Evolutionary conservation across 2,888 invertebrate genomes (phyloP).

Genomic region (Idaea straminata): DNA sequence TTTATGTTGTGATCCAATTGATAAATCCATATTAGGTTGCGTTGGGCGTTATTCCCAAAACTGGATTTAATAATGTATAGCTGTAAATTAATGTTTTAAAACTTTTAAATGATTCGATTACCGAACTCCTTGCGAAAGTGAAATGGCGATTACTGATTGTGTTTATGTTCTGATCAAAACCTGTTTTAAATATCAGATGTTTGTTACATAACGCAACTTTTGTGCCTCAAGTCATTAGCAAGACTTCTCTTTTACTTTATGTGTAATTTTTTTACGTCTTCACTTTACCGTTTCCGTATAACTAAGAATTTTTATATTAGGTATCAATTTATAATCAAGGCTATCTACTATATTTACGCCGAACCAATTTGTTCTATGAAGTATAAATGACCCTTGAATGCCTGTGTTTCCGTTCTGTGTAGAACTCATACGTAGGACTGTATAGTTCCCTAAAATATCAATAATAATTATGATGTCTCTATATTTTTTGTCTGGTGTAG

Average conservation of each 20-base stretch:
- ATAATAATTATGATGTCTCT: neutral
- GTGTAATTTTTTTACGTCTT: neutral
- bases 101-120: conserved; percentile 7
- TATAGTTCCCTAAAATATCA: neutral
- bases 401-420: neutral
- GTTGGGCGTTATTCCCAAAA: neutral
- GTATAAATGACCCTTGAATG: neutral
- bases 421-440: neutral
- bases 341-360: neutral
- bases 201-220: conserved; percentile 27
- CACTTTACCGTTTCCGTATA: neutral
- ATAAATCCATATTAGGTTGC: neutral
- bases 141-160: conserved; percentile 17
- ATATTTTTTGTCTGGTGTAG: conserved; percentile 2
- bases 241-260: neutral
- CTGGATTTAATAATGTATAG: neutral
- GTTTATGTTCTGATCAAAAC: conserved; percentile 24
- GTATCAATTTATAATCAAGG: neutral
- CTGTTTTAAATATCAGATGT: conserved; percentile 28
- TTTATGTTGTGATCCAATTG: neutral
- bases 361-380: neutral
- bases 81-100: neutral
- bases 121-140: conserved; percentile 26
- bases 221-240: conserved; percentile 10
- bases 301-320: neutral